Conservation (phyloP, 1,140 invertebrate species). For the Macrostomum lignano region DNA sequence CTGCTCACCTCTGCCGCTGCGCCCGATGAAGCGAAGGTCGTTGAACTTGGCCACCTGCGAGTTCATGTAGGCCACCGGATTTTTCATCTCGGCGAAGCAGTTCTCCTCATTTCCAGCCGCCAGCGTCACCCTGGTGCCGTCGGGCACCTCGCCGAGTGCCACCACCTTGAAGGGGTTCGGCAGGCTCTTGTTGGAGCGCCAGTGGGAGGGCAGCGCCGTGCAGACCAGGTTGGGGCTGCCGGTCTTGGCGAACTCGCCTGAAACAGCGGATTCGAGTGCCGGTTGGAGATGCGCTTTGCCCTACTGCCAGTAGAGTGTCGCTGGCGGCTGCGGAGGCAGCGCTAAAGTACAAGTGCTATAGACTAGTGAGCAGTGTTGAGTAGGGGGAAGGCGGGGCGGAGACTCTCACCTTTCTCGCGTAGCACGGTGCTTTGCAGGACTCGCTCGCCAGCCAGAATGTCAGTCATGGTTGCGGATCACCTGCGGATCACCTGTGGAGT, state of each 20-base stretch:
- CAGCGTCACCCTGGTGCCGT: constrained; percentile 72
- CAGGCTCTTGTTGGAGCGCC: constrained; percentile 77
- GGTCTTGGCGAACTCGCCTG: constrained; percentile 33
- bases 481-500: no score
- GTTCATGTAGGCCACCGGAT: constrained; percentile 74
- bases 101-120: constrained; percentile 86
- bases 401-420: no score
- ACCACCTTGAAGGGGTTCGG: constrained; percentile 63
- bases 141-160: constrained; percentile 53
- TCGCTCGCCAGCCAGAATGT: no score
- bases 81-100: constrained; percentile 66
- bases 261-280: no score
- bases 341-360: no score
- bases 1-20: constrained; percentile 77
- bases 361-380: no score
- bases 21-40: constrained; percentile 72
- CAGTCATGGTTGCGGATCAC: no score
- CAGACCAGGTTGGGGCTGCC: constrained; percentile 75
- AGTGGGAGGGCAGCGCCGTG: constrained; percentile 59
- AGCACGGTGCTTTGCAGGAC: no score
- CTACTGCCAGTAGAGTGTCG: no score
- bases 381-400: no score
- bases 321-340: no score
- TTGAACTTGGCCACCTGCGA: constrained; percentile 87
- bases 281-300: no score